A percentile compares a stretch with the other conserved stretches of the same genome.
Evolutionary conservation across 2,888 invertebrate genomes (phyloP).

Genomic region (Calliphora vomitoria): DNA sequence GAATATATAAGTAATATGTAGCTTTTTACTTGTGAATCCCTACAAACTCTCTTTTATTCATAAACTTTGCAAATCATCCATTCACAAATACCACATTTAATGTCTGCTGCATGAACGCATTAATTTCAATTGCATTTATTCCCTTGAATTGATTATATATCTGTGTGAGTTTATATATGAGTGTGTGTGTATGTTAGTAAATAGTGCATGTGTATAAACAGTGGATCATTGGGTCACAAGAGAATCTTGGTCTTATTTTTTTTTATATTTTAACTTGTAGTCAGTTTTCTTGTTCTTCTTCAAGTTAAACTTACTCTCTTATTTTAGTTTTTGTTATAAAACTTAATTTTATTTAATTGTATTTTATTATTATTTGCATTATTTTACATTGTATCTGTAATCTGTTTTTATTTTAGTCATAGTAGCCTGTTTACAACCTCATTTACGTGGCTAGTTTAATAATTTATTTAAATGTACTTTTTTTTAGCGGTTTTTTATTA

Average conservation of each 20-base stretch:
- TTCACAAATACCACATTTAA: conserved; percentile 16
- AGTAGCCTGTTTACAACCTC: conserved; percentile 1
- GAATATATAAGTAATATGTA: no score
- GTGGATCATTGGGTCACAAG: conserved; percentile 74
- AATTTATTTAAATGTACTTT: background rate
- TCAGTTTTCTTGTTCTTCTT: conserved; percentile 43
- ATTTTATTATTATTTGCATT: conserved; percentile 44
- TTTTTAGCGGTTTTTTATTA: background rate
- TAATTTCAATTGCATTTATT: conserved; percentile 58
- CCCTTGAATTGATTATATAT: conserved; percentile 69
- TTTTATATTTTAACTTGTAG: conserved; percentile 11
- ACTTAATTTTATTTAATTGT: conserved; percentile 58
- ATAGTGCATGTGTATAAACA: conserved; percentile 59
- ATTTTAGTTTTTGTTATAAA: conserved; percentile 65
- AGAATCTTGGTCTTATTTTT: conserved; percentile 63
- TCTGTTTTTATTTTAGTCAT: background rate
- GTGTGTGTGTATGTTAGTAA: conserved; percentile 1
- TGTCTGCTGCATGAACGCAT: conserved; percentile 17
- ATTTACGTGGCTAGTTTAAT: conserved; percentile 36
- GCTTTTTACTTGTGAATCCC: no score
- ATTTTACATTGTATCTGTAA: conserved; percentile 19
- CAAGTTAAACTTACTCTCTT: conserved; percentile 54
- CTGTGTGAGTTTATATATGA: conserved; percentile 16
- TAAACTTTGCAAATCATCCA: conserved; percentile 21
- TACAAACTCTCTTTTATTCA: background rate